A percentile compares a stretch with the other conserved stretches of the same genome.
Conservation (phyloP, 2,113 vertebrate species). For the Lepus timidus region DNA sequence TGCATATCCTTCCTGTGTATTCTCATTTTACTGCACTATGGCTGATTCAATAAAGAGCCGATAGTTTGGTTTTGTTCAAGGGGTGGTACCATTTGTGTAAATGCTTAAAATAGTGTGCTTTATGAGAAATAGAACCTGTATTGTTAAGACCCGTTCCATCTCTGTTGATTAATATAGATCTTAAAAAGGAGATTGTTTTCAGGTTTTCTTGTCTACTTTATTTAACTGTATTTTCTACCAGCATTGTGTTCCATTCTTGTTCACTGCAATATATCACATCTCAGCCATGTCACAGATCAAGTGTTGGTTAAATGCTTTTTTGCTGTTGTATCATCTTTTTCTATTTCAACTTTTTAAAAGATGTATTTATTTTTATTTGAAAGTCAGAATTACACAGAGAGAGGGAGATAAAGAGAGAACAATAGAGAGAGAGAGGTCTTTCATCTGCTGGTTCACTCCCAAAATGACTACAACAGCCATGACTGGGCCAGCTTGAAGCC, state of each 20-base stretch:
- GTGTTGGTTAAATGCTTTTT: slow-evolving; percentile 1
- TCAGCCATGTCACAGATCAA: neutral
- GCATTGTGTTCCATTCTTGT: neutral
- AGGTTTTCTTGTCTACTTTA: slow-evolving; percentile 15
- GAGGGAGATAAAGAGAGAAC: too few relatives aligned
- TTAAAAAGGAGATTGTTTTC: slow-evolving; percentile 33
- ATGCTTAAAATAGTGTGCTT: neutral
- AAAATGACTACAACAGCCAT: too few relatives aligned
- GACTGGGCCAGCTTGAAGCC: too few relatives aligned
- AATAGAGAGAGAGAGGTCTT: too few relatives aligned
- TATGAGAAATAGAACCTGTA: neutral
- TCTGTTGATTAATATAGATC: slow-evolving; percentile 39
- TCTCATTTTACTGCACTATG: neutral
- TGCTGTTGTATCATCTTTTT: neutral
- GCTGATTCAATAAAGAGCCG: neutral
- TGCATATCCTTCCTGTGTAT: neutral
- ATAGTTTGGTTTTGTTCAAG: slow-evolving; percentile 1
- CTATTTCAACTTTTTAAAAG: too few relatives aligned
- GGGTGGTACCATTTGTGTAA: neutral
- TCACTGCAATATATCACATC: neutral
- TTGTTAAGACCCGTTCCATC: neutral
- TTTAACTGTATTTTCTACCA: slow-evolving; percentile 10
- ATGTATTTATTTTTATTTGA: too few relatives aligned
- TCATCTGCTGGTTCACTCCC: too few relatives aligned
- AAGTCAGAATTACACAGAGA: too few relatives aligned